Conservation (phyloP, 2,797 vertebrate species). For the Oryzias sinensis region DNA sequence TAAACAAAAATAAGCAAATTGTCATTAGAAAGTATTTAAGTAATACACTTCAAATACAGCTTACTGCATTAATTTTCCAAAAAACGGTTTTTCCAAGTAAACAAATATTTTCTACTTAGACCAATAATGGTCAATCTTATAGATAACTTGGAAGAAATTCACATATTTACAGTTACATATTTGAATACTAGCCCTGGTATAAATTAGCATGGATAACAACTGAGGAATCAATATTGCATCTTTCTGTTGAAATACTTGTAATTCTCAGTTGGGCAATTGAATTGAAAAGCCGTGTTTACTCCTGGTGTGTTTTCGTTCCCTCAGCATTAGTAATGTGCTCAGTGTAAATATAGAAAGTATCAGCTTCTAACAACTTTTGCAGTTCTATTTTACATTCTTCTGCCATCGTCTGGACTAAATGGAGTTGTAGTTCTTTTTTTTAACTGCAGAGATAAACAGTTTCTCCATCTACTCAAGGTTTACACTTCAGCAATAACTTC, state of each 20-base stretch:
- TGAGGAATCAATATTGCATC: neutral
- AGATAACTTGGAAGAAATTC: too few relatives aligned
- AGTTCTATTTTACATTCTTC: conserved; percentile 1
- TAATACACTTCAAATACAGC: conserved; percentile 10
- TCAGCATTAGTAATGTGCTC: conserved; percentile 1
- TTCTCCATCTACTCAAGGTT: too few relatives aligned
- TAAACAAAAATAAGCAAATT: neutral
- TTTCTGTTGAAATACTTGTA: conserved; percentile 4
- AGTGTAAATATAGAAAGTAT: conserved; percentile 1
- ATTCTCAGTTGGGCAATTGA: conserved; percentile 8
- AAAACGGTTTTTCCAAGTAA: conserved; percentile 10
- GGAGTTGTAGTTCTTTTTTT: too few relatives aligned
- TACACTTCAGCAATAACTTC: too few relatives aligned
- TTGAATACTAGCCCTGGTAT: neutral
- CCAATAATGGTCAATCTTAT: too few relatives aligned
- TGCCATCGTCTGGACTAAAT: neutral
- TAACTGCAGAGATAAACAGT: too few relatives aligned
- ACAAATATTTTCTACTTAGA: conserved; percentile 9
- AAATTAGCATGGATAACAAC: conserved; percentile 5
- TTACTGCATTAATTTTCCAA: conserved; percentile 9
- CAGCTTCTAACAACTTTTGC: neutral
- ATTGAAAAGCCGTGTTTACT: neutral
- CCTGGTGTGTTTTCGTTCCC: neutral
- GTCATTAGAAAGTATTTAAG: conserved; percentile 13
- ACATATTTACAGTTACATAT: neutral